These are phyloP conservation scores for Plagodis pulveraria DNA, from an alignment of 2,888 invertebrate species.

Conservation along the genomic window DNA sequence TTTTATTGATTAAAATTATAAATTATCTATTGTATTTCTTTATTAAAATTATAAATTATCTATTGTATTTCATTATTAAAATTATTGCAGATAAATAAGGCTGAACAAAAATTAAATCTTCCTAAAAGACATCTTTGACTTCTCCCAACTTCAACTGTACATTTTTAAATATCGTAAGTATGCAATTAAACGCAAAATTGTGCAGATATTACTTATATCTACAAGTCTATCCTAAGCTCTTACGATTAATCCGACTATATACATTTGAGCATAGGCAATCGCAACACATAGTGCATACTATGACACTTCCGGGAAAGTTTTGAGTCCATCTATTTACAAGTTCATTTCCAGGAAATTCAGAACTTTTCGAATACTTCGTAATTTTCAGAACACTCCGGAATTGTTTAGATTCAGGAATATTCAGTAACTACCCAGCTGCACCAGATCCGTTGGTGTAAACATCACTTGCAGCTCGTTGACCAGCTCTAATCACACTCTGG, in stretches of 20 bases:
- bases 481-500: slow-evolving; percentile 86
- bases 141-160: slow-evolving; percentile 4
- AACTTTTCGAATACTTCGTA: slow-evolving; percentile 5
- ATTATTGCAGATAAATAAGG: too few species aligned
- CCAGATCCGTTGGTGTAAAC: slow-evolving; percentile 78
- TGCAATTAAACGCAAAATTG: slow-evolving; percentile 5
- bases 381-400: slow-evolving; percentile 9
- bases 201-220: background rate
- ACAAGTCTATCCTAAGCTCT: slow-evolving; percentile 13
- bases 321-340: slow-evolving; percentile 54
- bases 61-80: too few species aligned
- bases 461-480: slow-evolving; percentile 80
- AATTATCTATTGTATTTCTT: too few species aligned
- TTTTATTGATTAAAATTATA: too few species aligned
- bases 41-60: too few species aligned
- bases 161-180: slow-evolving; percentile 29
- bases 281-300: slow-evolving; percentile 81
- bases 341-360: slow-evolving; percentile 19
- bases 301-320: slow-evolving; percentile 81
- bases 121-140: slow-evolving; percentile 9
- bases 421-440: slow-evolving; percentile 58
- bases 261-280: slow-evolving; percentile 71
- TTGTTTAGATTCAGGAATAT: background rate
- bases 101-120: background rate
- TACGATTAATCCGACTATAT: slow-evolving; percentile 47